Percentiles rank a stretch among this genome's conserved stretches.
phyloP scores from a whole-genome alignment of 2,113 vertebrate genomes.

The Gambusia affinis region DNA sequence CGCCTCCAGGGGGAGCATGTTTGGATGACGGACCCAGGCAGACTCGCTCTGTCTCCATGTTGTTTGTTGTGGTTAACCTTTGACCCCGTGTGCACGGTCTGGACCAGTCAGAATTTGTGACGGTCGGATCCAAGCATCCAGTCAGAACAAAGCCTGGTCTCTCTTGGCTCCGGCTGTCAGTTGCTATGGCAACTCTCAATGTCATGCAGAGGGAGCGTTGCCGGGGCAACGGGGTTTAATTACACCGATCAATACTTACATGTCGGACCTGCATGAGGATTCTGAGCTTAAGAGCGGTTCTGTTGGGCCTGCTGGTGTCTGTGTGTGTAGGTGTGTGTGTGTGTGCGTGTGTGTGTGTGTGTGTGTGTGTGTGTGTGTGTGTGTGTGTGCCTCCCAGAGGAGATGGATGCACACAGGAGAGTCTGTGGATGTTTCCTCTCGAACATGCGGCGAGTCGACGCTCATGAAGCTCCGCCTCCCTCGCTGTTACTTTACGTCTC shows the following conservation, averaged over 20 bases:
- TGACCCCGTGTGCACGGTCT: neutral
- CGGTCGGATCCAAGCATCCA: slow-evolving; percentile 38
- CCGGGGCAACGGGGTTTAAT: slow-evolving; percentile 77
- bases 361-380: neutral
- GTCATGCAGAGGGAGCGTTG: slow-evolving; percentile 72
- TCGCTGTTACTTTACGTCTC: neutral
- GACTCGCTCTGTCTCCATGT: too few species aligned
- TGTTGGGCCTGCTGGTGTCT: neutral
- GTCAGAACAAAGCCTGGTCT: slow-evolving; percentile 40
- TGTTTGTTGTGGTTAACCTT: slow-evolving; percentile 6
- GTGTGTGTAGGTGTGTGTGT: neutral
- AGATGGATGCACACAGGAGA: slow-evolving; percentile 22
- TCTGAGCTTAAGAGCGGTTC: slow-evolving; percentile 12
- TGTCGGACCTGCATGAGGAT: slow-evolving; percentile 30
- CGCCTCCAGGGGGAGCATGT: too few species aligned
- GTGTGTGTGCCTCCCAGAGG: slow-evolving; percentile 16
- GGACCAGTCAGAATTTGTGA: slow-evolving; percentile 22
- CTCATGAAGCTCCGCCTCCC: slow-evolving; percentile 20
- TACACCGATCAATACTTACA: slow-evolving; percentile 64
- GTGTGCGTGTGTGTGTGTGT: neutral
- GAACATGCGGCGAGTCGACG: slow-evolving; percentile 28
- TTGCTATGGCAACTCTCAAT: slow-evolving; percentile 77
- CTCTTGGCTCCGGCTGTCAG: slow-evolving; percentile 61
- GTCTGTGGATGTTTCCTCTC: slow-evolving; percentile 39
- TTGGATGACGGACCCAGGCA: too few species aligned